Conservation (phyloP, 2,888 invertebrate species). For the Carcina quercana region DNA sequence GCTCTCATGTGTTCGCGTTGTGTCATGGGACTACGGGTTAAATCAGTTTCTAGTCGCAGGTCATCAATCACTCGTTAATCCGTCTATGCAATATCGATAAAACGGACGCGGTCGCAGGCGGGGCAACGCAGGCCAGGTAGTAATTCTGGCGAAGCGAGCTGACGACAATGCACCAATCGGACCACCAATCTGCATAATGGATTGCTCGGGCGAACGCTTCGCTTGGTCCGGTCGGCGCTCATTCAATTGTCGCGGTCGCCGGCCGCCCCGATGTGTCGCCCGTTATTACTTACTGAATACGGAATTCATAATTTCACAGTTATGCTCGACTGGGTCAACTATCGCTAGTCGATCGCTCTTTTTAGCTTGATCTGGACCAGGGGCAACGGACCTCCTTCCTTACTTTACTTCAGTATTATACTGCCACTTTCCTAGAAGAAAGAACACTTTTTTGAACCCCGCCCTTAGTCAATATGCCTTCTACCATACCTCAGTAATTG, state of each 20-base stretch:
- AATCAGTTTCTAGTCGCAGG: conserved; percentile 38
- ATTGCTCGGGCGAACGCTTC: conserved; percentile 65
- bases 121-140: neutral
- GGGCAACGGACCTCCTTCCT: no score
- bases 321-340: conserved; percentile 20
- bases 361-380: no score
- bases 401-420: no score
- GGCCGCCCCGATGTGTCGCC: conserved; percentile 61
- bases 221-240: conserved; percentile 61
- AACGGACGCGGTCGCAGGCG: conserved; percentile 32
- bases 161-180: conserved; percentile 72
- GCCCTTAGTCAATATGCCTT: no score
- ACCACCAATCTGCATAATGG: conserved; percentile 71
- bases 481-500: no score
- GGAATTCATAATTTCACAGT: conserved; percentile 61
- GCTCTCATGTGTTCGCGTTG: no score
- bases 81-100: conserved; percentile 56
- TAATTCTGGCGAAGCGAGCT: conserved; percentile 48
- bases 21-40: conserved; percentile 21
- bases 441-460: no score
- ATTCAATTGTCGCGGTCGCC: conserved; percentile 69
- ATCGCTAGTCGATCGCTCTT: no score
- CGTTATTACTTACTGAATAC: conserved; percentile 65
- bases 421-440: no score
- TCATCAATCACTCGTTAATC: conserved; percentile 66